Conservation (phyloP, 2,113 vertebrate species). For the Cynoglossus semilaevis region DNA sequence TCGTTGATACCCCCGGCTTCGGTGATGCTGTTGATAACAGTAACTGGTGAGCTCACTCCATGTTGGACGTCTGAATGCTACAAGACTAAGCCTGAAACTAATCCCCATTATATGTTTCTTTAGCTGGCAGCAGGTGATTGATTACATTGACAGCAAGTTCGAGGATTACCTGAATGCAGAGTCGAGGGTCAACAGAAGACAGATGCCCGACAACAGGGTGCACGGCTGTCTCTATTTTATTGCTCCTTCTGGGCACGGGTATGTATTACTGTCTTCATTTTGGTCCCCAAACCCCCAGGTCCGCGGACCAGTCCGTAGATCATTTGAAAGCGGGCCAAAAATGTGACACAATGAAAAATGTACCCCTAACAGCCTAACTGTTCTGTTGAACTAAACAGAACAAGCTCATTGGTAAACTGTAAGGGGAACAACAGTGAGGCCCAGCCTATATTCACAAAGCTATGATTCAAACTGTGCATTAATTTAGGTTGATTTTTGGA, state of each 20-base stretch:
- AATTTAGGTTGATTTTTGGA: no score
- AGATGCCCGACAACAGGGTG: slow-evolving; percentile 94
- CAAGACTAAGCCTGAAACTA: not conserved
- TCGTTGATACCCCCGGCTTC: slow-evolving; percentile 95
- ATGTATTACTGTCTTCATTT: slow-evolving; percentile 56
- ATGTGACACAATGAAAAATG: no score
- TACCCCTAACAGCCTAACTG: no score
- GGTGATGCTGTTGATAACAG: slow-evolving; percentile 97
- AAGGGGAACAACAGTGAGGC: no score
- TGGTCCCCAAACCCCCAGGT: no score
- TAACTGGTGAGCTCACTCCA: slow-evolving; percentile 83
- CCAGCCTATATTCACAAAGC: no score
- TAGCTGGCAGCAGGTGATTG: slow-evolving; percentile 95
- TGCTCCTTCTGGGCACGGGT: slow-evolving; percentile 96
- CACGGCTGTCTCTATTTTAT: slow-evolving; percentile 98
- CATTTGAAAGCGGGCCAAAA: no score
- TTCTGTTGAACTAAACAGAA: no score
- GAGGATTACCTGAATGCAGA: slow-evolving; percentile 96
- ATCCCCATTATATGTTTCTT: slow-evolving; percentile 11
- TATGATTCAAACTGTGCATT: no score
- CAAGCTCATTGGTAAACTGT: no score
- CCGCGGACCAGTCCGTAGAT: no score
- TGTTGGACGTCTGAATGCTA: not conserved
- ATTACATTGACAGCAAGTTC: slow-evolving; percentile 96
- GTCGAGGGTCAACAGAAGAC: slow-evolving; percentile 92